Percentiles rank a stretch among this genome's conserved stretches.
Conservation (phyloP, 1,140 invertebrate species). For the Monomorium pharaonis region DNA sequence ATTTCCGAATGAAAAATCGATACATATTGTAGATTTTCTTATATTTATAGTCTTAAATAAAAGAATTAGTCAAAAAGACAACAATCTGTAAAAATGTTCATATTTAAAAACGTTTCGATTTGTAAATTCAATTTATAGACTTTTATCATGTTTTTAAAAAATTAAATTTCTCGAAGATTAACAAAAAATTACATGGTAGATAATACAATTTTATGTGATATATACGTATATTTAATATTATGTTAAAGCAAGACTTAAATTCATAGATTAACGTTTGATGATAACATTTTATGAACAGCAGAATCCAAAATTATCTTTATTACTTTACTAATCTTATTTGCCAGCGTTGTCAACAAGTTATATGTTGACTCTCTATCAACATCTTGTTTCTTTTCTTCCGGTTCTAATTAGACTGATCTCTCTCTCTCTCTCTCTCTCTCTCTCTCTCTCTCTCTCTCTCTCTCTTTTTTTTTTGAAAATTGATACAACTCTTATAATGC, state of each 20-base stretch:
- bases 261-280: neutral
- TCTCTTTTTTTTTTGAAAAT: neutral
- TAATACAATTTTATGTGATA: too few relatives aligned
- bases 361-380: neutral
- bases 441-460: too few relatives aligned
- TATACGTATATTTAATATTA: neutral
- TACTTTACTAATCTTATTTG: neutral
- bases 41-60: neutral
- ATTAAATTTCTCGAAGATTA: neutral
- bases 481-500: constrained; percentile 3
- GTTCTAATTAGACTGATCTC: neutral
- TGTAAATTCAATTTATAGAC: neutral
- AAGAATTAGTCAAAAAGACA: neutral
- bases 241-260: neutral
- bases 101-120: neutral
- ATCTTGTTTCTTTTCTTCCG: neutral
- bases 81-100: neutral
- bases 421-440: too few relatives aligned
- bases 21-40: neutral
- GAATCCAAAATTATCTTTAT: neutral
- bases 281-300: neutral
- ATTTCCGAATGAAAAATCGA: neutral
- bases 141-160: neutral
- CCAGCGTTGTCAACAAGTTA: neutral
- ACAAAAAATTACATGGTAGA: neutral